Percentiles rank a stretch among this genome's conserved stretches.
These are phyloP conservation scores for Flexamia atlantica DNA, from an alignment of 2,888 invertebrate genomes.

Conservation along the genomic window DNA sequence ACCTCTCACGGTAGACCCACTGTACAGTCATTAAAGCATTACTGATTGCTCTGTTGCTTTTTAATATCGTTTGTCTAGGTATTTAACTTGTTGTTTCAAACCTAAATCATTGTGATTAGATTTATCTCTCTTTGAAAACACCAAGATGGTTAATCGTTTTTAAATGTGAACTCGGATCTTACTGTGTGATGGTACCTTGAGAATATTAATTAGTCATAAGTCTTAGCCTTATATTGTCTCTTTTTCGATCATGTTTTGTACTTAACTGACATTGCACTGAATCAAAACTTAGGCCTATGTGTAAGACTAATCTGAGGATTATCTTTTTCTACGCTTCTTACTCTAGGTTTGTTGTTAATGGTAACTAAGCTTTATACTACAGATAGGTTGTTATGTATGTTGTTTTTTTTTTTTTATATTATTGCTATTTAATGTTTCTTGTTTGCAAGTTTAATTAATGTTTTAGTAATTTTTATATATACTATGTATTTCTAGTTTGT, in stretches of 20 bases:
- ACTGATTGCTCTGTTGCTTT: neutral
- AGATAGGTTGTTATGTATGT: neutral
- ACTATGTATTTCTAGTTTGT: neutral
- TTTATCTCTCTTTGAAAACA: constrained; percentile 33
- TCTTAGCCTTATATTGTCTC: constrained; percentile 4
- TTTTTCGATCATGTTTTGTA: neutral
- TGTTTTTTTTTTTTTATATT: constrained; percentile 3
- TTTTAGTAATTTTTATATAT: constrained; percentile 16
- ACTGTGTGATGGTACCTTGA: neutral
- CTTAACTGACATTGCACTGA: constrained; percentile 34
- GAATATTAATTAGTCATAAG: neutral
- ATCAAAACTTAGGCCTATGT: constrained; percentile 53
- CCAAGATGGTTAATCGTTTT: constrained; percentile 1
- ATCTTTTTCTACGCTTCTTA: constrained; percentile 48
- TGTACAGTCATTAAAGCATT: constrained; percentile 15
- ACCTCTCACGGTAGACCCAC: constrained; percentile 55
- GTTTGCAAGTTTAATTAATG: constrained; percentile 9
- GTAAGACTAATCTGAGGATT: constrained; percentile 10
- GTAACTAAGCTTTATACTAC: constrained; percentile 32
- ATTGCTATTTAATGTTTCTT: neutral
- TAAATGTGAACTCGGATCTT: constrained; percentile 27
- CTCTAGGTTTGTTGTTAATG: constrained; percentile 17
- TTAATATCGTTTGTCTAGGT: neutral
- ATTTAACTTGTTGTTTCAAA: constrained; percentile 4
- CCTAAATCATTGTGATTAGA: neutral